phyloP scores from a whole-genome alignment of 2,888 invertebrate genomes.

The Therioaphis trifolii region DNA sequence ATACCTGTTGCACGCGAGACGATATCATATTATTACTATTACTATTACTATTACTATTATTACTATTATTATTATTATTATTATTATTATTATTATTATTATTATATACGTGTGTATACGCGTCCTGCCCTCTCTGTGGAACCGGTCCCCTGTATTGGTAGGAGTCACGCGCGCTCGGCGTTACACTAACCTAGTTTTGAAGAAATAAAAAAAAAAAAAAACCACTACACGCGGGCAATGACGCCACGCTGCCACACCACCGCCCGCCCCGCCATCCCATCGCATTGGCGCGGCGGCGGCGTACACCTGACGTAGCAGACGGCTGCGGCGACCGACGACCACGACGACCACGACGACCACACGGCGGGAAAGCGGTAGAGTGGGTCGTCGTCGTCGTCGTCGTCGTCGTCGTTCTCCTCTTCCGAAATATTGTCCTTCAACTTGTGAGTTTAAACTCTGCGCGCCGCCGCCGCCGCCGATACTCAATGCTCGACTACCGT shows the following conservation, averaged over 20 bases:
- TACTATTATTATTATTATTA: too few species aligned
- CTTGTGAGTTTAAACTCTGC: constrained; percentile 51
- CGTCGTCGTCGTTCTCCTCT: constrained; percentile 26
- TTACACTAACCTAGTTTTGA: constrained; percentile 60
- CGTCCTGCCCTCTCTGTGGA: constrained; percentile 41
- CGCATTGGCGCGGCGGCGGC: neutral
- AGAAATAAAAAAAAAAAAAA: constrained; percentile 19
- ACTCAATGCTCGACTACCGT: too few species aligned
- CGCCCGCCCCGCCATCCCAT: neutral
- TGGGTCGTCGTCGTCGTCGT: neutral
- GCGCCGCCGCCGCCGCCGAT: too few species aligned
- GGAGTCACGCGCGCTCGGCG: constrained; percentile 40
- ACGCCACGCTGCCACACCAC: neutral
- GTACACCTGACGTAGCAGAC: constrained; percentile 15
- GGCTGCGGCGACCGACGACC: neutral
- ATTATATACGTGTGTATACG: neutral
- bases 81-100: too few species aligned
- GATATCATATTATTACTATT: too few species aligned
- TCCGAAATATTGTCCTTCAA: constrained; percentile 54
- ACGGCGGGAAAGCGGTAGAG: neutral
- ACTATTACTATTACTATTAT: too few species aligned
- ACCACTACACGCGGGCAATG: constrained; percentile 37
- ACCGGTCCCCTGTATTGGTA: constrained; percentile 56
- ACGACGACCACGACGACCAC: neutral
- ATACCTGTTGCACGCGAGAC: neutral